Conservation (phyloP, 2,888 invertebrate genomes). For the Rhagophthalmus giganteus region DNA sequence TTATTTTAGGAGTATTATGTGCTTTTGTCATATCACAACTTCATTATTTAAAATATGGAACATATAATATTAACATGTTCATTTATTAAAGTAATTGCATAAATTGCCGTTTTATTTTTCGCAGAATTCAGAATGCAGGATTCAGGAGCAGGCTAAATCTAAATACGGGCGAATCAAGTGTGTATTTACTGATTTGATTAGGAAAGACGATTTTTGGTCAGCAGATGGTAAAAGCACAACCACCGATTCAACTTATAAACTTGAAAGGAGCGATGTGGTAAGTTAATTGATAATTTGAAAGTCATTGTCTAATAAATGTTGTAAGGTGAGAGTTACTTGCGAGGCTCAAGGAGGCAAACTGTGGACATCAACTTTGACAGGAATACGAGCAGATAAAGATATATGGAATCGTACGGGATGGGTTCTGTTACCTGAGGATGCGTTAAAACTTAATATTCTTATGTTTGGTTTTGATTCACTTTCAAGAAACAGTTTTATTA, state of each 20-base stretch:
- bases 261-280: constrained; percentile 69
- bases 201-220: constrained; percentile 66
- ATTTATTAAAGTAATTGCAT: background rate
- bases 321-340: constrained; percentile 67
- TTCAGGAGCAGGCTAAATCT: constrained; percentile 57
- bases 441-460: constrained; percentile 69
- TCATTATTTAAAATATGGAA: constrained; percentile 17
- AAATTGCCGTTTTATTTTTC: too few species aligned
- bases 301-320: too few species aligned
- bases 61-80: constrained; percentile 4
- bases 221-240: constrained; percentile 58
- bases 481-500: constrained; percentile 77
- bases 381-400: constrained; percentile 59
- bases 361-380: constrained; percentile 71
- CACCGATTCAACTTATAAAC: constrained; percentile 62
- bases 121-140: constrained; percentile 57
- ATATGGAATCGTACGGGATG: constrained; percentile 56
- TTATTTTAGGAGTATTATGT: constrained; percentile 11
- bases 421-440: constrained; percentile 55
- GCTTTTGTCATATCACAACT: constrained; percentile 15
- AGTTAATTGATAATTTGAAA: too few species aligned
- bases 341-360: constrained; percentile 56
- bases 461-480: constrained; percentile 90
- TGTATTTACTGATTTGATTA: constrained; percentile 70
- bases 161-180: constrained; percentile 57